Percentiles rank a stretch among this genome's conserved stretches.
These are phyloP conservation scores for Sinonovacula constricta DNA, from an alignment of 1,140 invertebrate species.

Conservation along the genomic window DNA sequence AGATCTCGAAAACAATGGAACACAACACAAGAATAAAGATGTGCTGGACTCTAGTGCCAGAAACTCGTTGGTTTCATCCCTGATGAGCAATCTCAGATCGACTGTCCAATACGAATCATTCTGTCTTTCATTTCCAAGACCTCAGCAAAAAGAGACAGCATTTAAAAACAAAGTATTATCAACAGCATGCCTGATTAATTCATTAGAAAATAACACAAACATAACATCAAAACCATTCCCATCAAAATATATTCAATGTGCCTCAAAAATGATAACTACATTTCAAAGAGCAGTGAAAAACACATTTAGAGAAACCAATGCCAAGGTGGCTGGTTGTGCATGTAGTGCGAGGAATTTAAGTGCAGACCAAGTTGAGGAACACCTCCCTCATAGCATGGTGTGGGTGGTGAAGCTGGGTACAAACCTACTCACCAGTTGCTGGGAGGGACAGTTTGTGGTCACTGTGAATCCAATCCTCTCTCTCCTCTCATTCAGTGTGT, in stretches of 20 bases:
- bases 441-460: conserved; percentile 48
- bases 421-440: conserved; percentile 6
- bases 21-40: not conserved
- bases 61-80: conserved; percentile 23
- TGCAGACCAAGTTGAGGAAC: conserved; percentile 37
- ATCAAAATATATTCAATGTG: conserved; percentile 22
- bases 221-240: conserved; percentile 19
- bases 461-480: conserved; percentile 34
- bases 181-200: conserved; percentile 15
- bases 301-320: not conserved
- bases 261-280: conserved; percentile 22
- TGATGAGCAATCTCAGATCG: conserved; percentile 42
- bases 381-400: conserved; percentile 44
- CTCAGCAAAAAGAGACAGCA: conserved; percentile 33
- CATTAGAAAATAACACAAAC: not conserved
- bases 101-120: conserved; percentile 49
- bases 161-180: conserved; percentile 17
- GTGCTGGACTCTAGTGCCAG: conserved; percentile 23
- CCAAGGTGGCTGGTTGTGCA: not conserved
- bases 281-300: conserved; percentile 37
- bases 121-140: conserved; percentile 42
- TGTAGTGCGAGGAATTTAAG: conserved; percentile 8
- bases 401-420: conserved; percentile 28
- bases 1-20: not conserved
- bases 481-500: conserved; percentile 23